Conservation (phyloP, 2,888 invertebrate genomes). For the Alsophila aescularia region DNA sequence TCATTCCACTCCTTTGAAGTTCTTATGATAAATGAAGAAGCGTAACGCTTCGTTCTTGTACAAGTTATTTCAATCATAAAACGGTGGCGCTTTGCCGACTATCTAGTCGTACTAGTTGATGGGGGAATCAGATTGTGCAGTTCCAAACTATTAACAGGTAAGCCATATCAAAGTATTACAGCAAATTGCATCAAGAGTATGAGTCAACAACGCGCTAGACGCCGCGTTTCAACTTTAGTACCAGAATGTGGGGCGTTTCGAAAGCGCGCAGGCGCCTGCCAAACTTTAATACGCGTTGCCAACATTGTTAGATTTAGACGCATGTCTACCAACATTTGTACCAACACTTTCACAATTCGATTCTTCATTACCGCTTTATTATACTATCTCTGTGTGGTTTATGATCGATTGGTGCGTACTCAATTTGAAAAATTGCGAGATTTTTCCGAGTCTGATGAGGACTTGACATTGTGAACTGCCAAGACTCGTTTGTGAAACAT, state of each 20-base stretch:
- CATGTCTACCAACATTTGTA: constrained; percentile 34
- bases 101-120: too few relatives aligned
- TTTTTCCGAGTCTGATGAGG: not conserved
- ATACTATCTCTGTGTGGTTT: constrained; percentile 18
- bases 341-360: constrained; percentile 58
- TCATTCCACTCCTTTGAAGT: too few relatives aligned
- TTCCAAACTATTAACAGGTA: not conserved
- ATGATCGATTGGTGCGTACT: constrained; percentile 13
- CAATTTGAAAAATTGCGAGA: constrained; percentile 3
- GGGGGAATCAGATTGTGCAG: too few relatives aligned
- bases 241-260: constrained; percentile 43
- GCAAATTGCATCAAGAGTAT: constrained; percentile 39
- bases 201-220: constrained; percentile 55
- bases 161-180: constrained; percentile 25
- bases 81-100: too few relatives aligned
- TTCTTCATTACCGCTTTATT: constrained; percentile 20
- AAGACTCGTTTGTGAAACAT: too few relatives aligned
- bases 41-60: too few relatives aligned
- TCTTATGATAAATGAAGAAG: too few relatives aligned
- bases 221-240: constrained; percentile 48
- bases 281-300: constrained; percentile 68
- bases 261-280: constrained; percentile 62
- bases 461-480: not conserved
- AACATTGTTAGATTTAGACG: constrained; percentile 53
- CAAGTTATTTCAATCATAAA: too few relatives aligned